phyloP scores from a whole-genome alignment of 1,140 invertebrate genomes.

The Drosophila hydei region DNA sequence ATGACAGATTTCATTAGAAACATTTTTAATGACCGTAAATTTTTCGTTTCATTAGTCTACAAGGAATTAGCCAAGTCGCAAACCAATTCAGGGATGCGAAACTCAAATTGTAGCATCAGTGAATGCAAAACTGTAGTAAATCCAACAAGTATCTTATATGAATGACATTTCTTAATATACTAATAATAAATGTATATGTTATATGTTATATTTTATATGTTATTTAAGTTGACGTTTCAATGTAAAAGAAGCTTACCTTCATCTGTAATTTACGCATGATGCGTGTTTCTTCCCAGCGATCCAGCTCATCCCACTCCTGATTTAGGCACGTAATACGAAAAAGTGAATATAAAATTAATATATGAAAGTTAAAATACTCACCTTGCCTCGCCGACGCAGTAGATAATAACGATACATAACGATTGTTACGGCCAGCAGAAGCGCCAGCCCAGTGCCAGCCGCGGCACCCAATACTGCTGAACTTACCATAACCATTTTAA shows the following conservation, averaged over 20 bases:
- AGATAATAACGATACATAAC: slow-evolving; percentile 88
- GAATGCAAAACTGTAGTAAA: not conserved
- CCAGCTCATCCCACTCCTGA: slow-evolving; percentile 86
- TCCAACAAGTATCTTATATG: no score
- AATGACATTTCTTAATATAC: no score
- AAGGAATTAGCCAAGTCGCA: slow-evolving; percentile 1
- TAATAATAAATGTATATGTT: no score
- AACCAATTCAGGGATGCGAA: not conserved
- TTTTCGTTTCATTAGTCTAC: not conserved
- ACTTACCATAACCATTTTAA: slow-evolving; percentile 85
- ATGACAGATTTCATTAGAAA: no score
- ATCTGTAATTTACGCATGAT: slow-evolving; percentile 79
- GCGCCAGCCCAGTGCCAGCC: slow-evolving; percentile 87
- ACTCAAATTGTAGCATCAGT: not conserved
- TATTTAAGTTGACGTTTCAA: not conserved
- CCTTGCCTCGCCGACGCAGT: slow-evolving; percentile 84
- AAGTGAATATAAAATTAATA: not conserved
- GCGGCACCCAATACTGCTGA: slow-evolving; percentile 88
- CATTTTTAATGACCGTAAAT: no score
- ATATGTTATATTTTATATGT: no score
- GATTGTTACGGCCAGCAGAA: slow-evolving; percentile 87
- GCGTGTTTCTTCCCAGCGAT: slow-evolving; percentile 84
- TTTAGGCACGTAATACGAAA: not conserved
- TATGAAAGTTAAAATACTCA: slow-evolving; percentile 5
- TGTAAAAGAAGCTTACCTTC: slow-evolving; percentile 59